Percentiles rank a stretch among this genome's conserved stretches.
Conservation (phyloP, 2,888 invertebrate genomes). For the Ypsolopha sequella region DNA sequence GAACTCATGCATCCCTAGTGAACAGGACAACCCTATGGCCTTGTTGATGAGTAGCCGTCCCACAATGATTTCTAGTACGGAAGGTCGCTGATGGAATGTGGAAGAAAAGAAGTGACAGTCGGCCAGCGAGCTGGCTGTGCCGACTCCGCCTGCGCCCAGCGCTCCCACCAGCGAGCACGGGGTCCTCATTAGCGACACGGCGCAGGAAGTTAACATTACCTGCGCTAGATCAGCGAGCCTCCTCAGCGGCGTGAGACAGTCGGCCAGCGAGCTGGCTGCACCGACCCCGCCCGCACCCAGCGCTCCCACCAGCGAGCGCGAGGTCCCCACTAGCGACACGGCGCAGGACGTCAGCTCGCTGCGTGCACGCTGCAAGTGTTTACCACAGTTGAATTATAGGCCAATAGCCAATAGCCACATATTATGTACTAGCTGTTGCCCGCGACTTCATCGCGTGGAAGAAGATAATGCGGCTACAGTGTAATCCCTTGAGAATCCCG, state of each 20-base stretch:
- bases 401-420: no score
- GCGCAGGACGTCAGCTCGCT: constrained; percentile 85
- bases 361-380: constrained; percentile 69
- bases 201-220: constrained; percentile 70
- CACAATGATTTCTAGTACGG: no score
- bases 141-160: constrained; percentile 73
- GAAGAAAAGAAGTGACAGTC: no score
- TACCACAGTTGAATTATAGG: no score
- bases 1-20: no score
- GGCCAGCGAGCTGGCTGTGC: constrained; percentile 74
- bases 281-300: constrained; percentile 73
- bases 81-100: no score
- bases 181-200: constrained; percentile 84
- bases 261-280: constrained; percentile 75
- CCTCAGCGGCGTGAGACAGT: constrained; percentile 81
- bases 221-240: constrained; percentile 81
- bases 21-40: no score
- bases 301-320: constrained; percentile 85
- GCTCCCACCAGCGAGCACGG: constrained; percentile 87
- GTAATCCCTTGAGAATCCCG: no score
- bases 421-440: no score
- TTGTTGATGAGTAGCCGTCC: no score
- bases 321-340: constrained; percentile 84
- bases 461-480: no score
- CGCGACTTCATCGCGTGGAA: no score